These are phyloP conservation scores for Limonius californicus DNA, from an alignment of 1,140 invertebrate genomes.

Conservation along the genomic window DNA sequence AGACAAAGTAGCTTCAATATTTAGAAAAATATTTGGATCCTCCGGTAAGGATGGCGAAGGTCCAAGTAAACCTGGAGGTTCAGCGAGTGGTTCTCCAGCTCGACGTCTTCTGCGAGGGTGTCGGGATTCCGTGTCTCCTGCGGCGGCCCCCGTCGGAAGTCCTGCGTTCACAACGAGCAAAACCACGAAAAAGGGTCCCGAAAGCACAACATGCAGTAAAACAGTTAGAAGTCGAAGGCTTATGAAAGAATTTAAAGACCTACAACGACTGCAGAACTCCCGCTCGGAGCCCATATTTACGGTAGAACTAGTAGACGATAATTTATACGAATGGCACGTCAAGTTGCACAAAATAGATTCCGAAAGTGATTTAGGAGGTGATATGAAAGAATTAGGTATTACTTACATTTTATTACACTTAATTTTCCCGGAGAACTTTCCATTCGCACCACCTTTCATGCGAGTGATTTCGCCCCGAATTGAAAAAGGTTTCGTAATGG, in stretches of 20 bases:
- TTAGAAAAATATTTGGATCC: constrained; percentile 70
- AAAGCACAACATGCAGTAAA: constrained; percentile 48
- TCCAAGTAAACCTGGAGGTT: constrained; percentile 43
- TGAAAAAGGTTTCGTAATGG: constrained; percentile 92
- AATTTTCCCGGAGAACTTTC: constrained; percentile 85
- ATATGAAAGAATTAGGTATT: constrained; percentile 76
- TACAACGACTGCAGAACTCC: constrained; percentile 65
- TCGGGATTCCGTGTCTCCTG: constrained; percentile 63
- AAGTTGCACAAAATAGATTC: constrained; percentile 78
- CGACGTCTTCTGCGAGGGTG: constrained; percentile 57
- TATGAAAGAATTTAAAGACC: constrained; percentile 92
- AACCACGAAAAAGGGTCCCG: constrained; percentile 47
- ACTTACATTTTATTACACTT: constrained; percentile 76
- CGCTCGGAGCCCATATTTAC: constrained; percentile 73
- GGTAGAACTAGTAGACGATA: constrained; percentile 89
- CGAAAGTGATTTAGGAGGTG: constrained; percentile 71
- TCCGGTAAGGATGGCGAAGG: constrained; percentile 63
- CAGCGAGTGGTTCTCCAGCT: constrained; percentile 57
- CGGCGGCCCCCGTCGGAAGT: constrained; percentile 53
- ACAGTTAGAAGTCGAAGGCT: constrained; percentile 71
- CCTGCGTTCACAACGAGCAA: constrained; percentile 48
- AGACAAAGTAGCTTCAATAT: constrained; percentile 67
- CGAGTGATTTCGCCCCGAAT: constrained; percentile 87
- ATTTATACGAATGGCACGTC: constrained; percentile 92
- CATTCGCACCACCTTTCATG: constrained; percentile 93